Conservation (phyloP, 1,140 invertebrate species). For the Drosophila prosaltans region DNA sequence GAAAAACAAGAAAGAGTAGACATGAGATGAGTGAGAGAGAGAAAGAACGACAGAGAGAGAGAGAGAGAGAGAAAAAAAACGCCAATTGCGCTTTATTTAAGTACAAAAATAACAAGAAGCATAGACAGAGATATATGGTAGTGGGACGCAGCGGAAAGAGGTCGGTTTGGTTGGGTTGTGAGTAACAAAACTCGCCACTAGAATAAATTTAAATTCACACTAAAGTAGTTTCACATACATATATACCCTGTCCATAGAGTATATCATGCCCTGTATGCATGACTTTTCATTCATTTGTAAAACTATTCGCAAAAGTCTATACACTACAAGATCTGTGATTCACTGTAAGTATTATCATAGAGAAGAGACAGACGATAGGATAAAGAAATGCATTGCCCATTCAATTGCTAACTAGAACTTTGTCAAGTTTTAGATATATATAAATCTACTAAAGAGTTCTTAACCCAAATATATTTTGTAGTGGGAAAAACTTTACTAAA, state of each 20-base stretch:
- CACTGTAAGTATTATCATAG: no score
- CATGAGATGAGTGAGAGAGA: background rate
- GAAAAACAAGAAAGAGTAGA: slow-evolving; percentile 64
- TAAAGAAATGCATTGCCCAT: no score
- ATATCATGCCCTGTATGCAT: background rate
- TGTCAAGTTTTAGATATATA: no score
- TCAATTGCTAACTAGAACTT: no score
- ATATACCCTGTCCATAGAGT: background rate
- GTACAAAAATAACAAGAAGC: slow-evolving; percentile 75
- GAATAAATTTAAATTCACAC: slow-evolving; percentile 68
- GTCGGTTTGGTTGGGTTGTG: background rate
- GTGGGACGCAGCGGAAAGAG: no score
- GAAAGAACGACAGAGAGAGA: background rate
- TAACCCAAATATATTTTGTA: no score
- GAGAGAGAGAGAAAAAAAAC: slow-evolving; percentile 8
- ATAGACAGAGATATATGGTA: slow-evolving; percentile 28
- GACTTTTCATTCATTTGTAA: no score
- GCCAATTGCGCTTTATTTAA: slow-evolving; percentile 79
- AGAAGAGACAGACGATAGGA: no score
- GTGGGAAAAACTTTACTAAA: no score
- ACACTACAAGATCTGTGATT: no score
- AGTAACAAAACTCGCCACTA: slow-evolving; percentile 33
- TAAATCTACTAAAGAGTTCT: no score
- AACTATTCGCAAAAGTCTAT: no score
- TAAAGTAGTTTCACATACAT: slow-evolving; percentile 31